Percentiles rank a stretch among this genome's conserved stretches.
Conservation (phyloP, 2,797 vertebrate genomes). For the Hephaestus fuliginosus region DNA sequence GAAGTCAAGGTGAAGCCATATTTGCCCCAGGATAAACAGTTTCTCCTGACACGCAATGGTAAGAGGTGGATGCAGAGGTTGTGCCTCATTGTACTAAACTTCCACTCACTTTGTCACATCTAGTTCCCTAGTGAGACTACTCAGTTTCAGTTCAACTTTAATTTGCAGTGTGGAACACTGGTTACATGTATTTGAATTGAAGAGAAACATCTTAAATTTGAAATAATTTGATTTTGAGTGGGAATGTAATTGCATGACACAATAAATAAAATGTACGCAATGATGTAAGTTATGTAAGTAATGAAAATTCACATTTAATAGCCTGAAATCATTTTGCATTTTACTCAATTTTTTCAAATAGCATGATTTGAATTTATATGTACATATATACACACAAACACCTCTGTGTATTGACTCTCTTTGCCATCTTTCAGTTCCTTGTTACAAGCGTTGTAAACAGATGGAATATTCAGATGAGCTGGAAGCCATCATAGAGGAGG, state of each 20-base stretch:
- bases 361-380: not conserved
- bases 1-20: constrained; percentile 97
- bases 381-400: no score
- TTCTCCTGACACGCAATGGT: constrained; percentile 98
- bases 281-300: not conserved
- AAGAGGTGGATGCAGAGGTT: constrained; percentile 59
- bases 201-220: not conserved
- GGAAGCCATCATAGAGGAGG: constrained; percentile 99
- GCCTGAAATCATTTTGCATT: not conserved
- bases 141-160: not conserved
- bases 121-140: not conserved
- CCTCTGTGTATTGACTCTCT: not conserved
- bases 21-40: constrained; percentile 95
- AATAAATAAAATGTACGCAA: not conserved
- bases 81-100: not conserved
- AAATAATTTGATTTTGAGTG: not conserved
- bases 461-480: constrained; percentile 99
- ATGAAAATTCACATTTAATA: not conserved
- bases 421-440: constrained; percentile 87
- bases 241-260: not conserved
- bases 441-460: constrained; percentile 99
- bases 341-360: not conserved
- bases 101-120: not conserved
- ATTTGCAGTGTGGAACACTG: not conserved
- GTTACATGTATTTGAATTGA: not conserved